Evolutionary conservation across 2,888 invertebrate species (phyloP).

Genomic region (Caenorhabditis uteleia): DNA sequence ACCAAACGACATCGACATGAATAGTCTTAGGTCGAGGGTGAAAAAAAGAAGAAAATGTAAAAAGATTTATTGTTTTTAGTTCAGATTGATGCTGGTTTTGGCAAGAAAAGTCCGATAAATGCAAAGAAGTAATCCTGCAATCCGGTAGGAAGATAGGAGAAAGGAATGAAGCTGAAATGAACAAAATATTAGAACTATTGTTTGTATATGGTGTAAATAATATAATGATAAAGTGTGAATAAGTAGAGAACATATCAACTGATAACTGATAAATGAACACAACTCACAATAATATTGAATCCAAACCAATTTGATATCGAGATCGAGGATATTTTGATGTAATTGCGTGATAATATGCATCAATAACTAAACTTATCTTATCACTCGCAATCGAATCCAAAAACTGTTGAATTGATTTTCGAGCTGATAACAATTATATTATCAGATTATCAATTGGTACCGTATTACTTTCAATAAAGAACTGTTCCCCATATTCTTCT

Average conservation of each 20-base stretch:
- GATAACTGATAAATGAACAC: not conserved
- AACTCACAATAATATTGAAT: slow-evolving; percentile 41
- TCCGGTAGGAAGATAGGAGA: slow-evolving; percentile 43
- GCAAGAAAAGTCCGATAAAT: slow-evolving; percentile 12
- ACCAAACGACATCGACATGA: no score
- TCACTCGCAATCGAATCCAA: slow-evolving; percentile 37
- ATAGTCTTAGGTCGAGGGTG: no score
- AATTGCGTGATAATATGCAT: slow-evolving; percentile 63
- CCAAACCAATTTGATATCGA: slow-evolving; percentile 58
- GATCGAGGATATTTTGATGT: slow-evolving; percentile 54
- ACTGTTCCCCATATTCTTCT: slow-evolving; percentile 44
- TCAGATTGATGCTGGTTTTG: slow-evolving; percentile 34
- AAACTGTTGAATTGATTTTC: slow-evolving; percentile 23
- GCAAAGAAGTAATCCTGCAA: slow-evolving; percentile 44
- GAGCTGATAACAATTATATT: slow-evolving; percentile 22
- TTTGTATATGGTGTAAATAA: not conserved
- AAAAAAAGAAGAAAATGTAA: slow-evolving; percentile 10
- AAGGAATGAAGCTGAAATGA: slow-evolving; percentile 45
- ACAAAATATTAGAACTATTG: not conserved
- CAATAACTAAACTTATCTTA: slow-evolving; percentile 45
- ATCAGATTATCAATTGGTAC: not conserved
- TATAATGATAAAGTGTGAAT: not conserved
- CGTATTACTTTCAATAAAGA: slow-evolving; percentile 24
- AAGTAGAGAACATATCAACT: not conserved
- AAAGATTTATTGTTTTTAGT: slow-evolving; percentile 1